Evolutionary conservation across 2,113 vertebrate species (phyloP).

Genomic region (Nycticebus coucang): DNA sequence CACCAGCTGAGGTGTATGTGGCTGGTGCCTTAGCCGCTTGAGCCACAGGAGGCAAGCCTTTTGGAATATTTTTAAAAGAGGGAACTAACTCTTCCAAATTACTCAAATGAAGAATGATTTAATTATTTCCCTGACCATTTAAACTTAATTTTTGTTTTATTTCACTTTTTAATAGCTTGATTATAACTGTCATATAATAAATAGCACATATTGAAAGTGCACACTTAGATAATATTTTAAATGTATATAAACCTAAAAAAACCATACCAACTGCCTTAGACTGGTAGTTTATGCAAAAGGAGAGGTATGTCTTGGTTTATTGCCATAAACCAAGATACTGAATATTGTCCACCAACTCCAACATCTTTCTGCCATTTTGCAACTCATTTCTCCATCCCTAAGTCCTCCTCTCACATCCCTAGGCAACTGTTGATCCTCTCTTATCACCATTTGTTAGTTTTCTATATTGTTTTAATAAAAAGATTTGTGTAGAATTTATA

Average conservation of each 20-base stretch:
- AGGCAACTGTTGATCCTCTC: neutral
- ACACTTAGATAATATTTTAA: neutral
- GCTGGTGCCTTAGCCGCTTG: too few relatives aligned
- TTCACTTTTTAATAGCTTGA: neutral
- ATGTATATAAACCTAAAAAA: neutral
- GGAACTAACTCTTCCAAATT: neutral
- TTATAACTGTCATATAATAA: neutral
- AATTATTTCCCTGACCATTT: neutral
- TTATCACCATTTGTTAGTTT: neutral
- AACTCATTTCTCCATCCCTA: neutral
- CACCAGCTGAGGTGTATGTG: too few relatives aligned
- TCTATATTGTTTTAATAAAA: neutral
- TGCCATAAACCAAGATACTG: neutral
- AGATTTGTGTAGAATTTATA: neutral
- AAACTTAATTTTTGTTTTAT: neutral
- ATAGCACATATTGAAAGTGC: neutral
- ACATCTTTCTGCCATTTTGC: neutral
- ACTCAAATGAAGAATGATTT: neutral
- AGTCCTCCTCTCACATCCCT: neutral
- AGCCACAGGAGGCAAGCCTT: neutral
- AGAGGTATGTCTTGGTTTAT: too few relatives aligned
- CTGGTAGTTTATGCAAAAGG: too few relatives aligned
- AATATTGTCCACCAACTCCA: neutral
- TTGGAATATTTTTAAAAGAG: conserved; percentile 1
- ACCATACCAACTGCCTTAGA: too few relatives aligned